Conservation (phyloP, 1,140 invertebrate genomes). For the Maniola jurtina region DNA sequence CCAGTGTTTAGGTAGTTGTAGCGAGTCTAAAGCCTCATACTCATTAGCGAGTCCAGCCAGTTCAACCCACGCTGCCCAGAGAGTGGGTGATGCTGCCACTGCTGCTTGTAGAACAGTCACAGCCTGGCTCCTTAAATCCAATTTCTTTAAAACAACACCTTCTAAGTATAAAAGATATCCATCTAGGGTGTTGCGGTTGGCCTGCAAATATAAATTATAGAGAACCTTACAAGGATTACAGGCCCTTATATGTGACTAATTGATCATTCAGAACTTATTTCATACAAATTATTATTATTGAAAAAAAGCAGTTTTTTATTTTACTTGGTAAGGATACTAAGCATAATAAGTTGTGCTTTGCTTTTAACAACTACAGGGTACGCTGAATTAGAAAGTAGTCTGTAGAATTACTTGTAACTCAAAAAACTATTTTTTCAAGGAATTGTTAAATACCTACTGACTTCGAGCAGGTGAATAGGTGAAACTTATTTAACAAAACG, state of each 20-base stretch:
- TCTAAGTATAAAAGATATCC: slow-evolving; percentile 94
- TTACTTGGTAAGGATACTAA: no score
- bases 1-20: slow-evolving; percentile 93
- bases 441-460: no score
- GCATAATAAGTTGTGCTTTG: no score
- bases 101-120: slow-evolving; percentile 89
- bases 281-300: no score
- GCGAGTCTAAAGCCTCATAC: slow-evolving; percentile 83
- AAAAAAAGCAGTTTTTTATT: no score
- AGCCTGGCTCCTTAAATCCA: slow-evolving; percentile 85
- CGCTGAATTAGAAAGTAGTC: no score
- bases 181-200: slow-evolving; percentile 85
- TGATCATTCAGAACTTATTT: no score
- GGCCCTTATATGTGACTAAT: no score
- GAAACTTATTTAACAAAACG: not conserved
- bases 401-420: no score
- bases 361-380: no score
- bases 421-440: no score
- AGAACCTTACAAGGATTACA: no score
- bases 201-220: slow-evolving; percentile 65
- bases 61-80: slow-evolving; percentile 97
- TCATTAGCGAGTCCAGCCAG: slow-evolving; percentile 92
- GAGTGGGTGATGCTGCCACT: slow-evolving; percentile 87
- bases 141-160: slow-evolving; percentile 93
- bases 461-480: not conserved